Base-by-base conservation (phyloP, 2,113 vertebrate species). In the Oxygymnocypris stewartii region DNA sequence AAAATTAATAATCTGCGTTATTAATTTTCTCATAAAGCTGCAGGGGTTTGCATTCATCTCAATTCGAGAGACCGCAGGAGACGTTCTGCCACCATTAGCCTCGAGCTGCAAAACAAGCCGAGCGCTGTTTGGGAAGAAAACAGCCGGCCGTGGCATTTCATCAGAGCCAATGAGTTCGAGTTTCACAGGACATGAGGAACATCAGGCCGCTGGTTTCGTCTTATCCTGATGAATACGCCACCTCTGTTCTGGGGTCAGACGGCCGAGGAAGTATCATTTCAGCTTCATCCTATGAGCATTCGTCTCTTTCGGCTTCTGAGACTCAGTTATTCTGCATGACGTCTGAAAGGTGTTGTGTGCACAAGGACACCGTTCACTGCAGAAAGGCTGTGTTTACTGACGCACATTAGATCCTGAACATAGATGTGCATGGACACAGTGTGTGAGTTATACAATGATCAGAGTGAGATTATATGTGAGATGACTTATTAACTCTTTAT, bases 181-280 rank as follows among this genome's bases (percentile, higher is more conserved):
- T 82, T 71, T 82, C 63, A 71, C 12, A 51, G 61, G 42, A 82
- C 71, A 82, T 51, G 25, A 71, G 63, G 47, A 82, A 47, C 81
- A 49, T 31, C 44, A 9, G 81, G 28, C 25, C 44, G 1, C n/a
- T 4, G 80, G 63, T 82, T 82, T 82, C 69, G 31, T 82, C 42
- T 71, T 69, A 67, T 82, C 63, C 65, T 82, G 81, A 82, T 82
- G 47, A 82, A 82, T 82, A 69, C 20, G 6, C 42, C 42, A 49
- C 44, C 81, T 37, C 63, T 71, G 63, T 28, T 69, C 65, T 18
- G 81, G 63, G 80, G 65, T 82, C 81, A 82, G 81, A 37, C 10
- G 18, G 31, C 3, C 20, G 11, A 61, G 78, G 78, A 79, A 79
- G 51, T 67, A 82, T 82, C 81, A 71, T 82, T 82, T 71, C 65